These are phyloP conservation scores for Gymnobelideus leadbeateri DNA, from an alignment of 2,113 vertebrate species.

Conservation along the genomic window DNA sequence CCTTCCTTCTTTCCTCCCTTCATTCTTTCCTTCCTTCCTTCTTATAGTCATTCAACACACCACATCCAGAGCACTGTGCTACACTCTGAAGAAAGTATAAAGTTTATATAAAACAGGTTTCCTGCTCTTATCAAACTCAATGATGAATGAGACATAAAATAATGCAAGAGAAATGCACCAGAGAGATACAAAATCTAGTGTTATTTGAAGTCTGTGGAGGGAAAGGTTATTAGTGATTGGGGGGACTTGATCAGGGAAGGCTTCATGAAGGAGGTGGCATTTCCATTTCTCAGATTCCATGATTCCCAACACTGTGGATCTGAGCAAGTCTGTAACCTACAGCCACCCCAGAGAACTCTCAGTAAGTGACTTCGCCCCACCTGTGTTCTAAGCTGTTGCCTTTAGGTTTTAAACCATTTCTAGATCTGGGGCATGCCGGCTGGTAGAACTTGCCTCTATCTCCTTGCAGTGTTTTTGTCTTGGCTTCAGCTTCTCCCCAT, in stretches of 20 bases:
- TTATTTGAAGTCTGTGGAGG: neutral
- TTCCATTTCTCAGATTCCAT: neutral
- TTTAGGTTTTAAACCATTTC: neutral
- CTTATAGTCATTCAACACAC: neutral
- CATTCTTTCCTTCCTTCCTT: neutral
- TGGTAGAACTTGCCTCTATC: neutral
- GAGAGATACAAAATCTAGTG: neutral
- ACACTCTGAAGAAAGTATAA: neutral
- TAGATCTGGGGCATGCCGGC: neutral
- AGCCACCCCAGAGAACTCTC: neutral
- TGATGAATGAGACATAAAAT: neutral
- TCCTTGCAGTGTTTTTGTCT: neutral
- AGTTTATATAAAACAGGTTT: neutral
- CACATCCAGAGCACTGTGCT: neutral
- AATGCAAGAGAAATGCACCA: neutral
- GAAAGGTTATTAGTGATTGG: neutral
- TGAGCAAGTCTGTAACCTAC: neutral
- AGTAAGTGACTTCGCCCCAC: neutral
- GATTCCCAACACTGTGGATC: neutral
- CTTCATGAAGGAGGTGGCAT: neutral
- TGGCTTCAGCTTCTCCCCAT: neutral
- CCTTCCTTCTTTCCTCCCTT: neutral
- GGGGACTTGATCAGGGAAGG: neutral
- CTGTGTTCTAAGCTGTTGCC: neutral
- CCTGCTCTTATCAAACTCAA: neutral